These are phyloP conservation scores for Aphodius sticticus DNA, from an alignment of 2,888 invertebrate species.

Conservation along the genomic window DNA sequence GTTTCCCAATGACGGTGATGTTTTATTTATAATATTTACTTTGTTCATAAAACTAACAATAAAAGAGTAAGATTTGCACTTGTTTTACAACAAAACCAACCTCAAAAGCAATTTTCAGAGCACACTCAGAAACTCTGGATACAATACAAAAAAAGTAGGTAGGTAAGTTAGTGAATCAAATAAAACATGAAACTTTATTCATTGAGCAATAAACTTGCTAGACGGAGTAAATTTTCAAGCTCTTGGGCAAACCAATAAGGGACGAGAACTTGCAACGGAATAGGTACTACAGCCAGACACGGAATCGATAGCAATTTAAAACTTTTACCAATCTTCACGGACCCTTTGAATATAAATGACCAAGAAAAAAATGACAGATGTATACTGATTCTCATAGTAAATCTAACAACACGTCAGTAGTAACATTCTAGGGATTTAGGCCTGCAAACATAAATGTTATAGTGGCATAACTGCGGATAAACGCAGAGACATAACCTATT, in stretches of 20 bases:
- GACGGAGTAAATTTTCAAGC: neutral
- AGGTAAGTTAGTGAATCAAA: neutral
- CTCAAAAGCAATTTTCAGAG: neutral
- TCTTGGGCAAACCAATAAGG: neutral
- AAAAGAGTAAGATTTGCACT: no score
- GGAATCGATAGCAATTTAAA: neutral
- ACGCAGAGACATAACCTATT: no score
- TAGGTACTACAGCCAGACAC: neutral
- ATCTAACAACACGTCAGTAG: no score
- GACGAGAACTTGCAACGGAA: neutral
- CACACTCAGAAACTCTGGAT: neutral
- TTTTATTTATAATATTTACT: no score
- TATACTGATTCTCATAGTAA: no score
- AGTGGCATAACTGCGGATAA: no score
- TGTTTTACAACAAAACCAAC: neutral
- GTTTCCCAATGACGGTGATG: no score
- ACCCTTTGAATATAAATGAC: neutral
- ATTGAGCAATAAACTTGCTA: neutral
- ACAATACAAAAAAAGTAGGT: neutral
- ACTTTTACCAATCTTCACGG: neutral
- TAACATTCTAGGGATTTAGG: no score
- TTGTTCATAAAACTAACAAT: no score
- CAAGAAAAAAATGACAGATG: neutral
- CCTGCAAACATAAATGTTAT: no score
- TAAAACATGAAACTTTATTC: neutral